Percentiles rank a stretch among this genome's conserved stretches.
Conservation (phyloP, 64 coral and sea anemone species). For the Actinia equina region DNA sequence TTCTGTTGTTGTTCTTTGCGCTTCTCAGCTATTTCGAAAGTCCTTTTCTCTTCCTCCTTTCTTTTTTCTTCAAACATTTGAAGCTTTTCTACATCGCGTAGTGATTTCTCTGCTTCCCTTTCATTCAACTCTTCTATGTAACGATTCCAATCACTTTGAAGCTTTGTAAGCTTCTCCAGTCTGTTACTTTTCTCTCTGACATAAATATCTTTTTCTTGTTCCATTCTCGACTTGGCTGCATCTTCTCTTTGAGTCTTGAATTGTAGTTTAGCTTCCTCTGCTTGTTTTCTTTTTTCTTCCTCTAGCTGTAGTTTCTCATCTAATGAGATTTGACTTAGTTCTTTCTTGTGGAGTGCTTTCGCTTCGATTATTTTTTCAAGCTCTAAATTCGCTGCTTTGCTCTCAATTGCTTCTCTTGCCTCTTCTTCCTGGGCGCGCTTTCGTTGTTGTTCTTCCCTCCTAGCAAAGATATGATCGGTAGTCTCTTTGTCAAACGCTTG, state of each 20-base stretch:
- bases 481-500: neutral
- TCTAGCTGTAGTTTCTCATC: neutral
- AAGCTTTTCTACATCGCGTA: neutral
- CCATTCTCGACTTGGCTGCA: conserved; percentile 4
- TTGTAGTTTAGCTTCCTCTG: neutral
- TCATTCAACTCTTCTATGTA: conserved; percentile 14
- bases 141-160: conserved; percentile 13
- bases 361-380: conserved; percentile 11
- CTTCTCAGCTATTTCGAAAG: conserved; percentile 15
- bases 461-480: neutral
- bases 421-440: neutral
- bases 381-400: neutral
- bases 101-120: conserved; percentile 1
- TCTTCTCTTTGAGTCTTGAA: conserved; percentile 29
- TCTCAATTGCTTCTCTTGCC: neutral
- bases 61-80: neutral
- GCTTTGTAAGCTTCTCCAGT: neutral
- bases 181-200: neutral
- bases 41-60: conserved; percentile 8
- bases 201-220: conserved; percentile 13
- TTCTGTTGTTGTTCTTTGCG: conserved; percentile 26
- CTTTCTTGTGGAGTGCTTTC: conserved; percentile 10
- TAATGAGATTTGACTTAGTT: conserved; percentile 3
- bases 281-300: neutral
- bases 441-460: neutral